Conservation (phyloP, 2,888 invertebrate genomes). For the Anorthoa munda region DNA sequence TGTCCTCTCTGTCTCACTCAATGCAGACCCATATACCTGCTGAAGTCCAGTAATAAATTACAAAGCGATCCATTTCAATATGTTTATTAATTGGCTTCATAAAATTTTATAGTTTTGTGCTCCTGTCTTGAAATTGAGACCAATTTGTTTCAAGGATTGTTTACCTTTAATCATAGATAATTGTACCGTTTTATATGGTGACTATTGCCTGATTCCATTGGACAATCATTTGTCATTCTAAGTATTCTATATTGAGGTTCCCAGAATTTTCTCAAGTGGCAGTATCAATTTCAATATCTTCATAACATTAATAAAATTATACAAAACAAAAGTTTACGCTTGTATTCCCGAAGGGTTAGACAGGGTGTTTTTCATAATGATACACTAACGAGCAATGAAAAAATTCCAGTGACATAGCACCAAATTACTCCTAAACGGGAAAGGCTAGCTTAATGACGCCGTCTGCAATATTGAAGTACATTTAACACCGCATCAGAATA, state of each 20-base stretch:
- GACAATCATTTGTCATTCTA: neutral
- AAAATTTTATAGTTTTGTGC: slow-evolving; percentile 36
- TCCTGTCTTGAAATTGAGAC: neutral
- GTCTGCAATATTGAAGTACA: too few relatives aligned
- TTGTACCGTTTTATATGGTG: too few relatives aligned
- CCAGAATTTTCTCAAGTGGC: neutral
- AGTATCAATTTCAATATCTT: neutral
- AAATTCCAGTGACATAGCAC: too few relatives aligned
- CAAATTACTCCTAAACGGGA: too few relatives aligned
- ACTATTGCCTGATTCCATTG: neutral
- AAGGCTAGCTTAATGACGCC: too few relatives aligned
- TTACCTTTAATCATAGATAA: slow-evolving; percentile 1
- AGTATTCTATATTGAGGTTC: neutral
- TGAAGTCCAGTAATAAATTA: slow-evolving; percentile 24
- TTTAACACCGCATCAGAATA: too few relatives aligned
- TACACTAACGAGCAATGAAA: too few relatives aligned
- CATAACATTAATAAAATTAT: too few relatives aligned
- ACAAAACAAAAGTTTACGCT: neutral
- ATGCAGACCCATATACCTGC: slow-evolving; percentile 23
- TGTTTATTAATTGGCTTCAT: slow-evolving; percentile 22
- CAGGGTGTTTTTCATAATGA: neutral
- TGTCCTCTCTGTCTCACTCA: slow-evolving; percentile 7
- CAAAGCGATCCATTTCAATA: slow-evolving; percentile 38
- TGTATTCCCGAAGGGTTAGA: neutral
- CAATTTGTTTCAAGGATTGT: slow-evolving; percentile 18